Evolutionary conservation across 2,113 vertebrate genomes (phyloP).

Genomic region (Mungos mungo): DNA sequence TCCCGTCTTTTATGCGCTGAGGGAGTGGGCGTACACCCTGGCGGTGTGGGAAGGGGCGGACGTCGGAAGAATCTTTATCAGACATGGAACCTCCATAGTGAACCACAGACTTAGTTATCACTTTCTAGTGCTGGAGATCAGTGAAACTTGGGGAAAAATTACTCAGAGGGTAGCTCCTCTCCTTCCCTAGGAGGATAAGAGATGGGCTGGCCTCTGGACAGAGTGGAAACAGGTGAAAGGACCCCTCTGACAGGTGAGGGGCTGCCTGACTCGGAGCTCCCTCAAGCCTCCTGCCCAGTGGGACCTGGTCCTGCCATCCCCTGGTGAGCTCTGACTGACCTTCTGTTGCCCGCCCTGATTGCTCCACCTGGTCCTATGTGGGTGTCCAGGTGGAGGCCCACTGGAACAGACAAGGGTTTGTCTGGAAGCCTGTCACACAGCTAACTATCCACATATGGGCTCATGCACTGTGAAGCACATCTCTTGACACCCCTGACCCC

Average conservation of each 20-base stretch:
- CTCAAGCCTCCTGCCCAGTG: not conserved
- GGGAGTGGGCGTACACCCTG: not conserved
- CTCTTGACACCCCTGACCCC: not conserved
- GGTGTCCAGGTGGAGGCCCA: not conserved
- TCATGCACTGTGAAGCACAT: not conserved
- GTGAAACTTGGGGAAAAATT: slow-evolving; percentile 19
- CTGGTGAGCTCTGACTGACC: not conserved
- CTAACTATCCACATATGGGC: not conserved
- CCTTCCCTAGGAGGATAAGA: not conserved
- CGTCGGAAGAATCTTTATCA: slow-evolving; percentile 70
- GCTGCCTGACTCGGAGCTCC: not conserved
- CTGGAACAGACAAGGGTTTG: not conserved
- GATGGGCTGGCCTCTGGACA: not conserved
- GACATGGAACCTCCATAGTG: slow-evolving; percentile 60
- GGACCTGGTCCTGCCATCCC: not conserved
- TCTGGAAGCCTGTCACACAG: not conserved
- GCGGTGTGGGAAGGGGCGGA: not conserved
- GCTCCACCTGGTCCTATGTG: not conserved
- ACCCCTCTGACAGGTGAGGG: not conserved
- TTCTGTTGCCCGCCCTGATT: not conserved
- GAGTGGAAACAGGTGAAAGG: not conserved
- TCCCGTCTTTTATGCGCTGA: slow-evolving; percentile 25
- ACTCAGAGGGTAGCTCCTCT: not conserved
- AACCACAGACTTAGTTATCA: slow-evolving; percentile 75
- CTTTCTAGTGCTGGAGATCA: slow-evolving; percentile 37